These are phyloP conservation scores for Cantharis lateralis DNA, from an alignment of 2,888 invertebrate species.

Conservation along the genomic window DNA sequence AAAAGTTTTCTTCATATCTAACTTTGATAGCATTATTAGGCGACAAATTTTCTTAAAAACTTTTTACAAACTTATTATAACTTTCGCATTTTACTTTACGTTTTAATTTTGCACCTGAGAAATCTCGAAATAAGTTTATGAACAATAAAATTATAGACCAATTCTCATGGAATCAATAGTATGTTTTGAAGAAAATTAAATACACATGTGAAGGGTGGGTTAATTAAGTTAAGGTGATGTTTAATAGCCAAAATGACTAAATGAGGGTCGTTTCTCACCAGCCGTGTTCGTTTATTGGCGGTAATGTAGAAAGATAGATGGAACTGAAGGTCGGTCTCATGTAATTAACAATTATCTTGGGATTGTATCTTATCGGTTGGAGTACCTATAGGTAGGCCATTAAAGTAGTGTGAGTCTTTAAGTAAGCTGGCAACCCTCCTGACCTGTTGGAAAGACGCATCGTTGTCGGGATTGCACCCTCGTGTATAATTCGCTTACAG, in stretches of 20 bases:
- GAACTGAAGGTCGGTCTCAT: neutral
- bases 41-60: conserved; percentile 7
- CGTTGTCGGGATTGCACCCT: conserved; percentile 38
- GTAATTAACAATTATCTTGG: conserved; percentile 29
- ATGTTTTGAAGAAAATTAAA: neutral
- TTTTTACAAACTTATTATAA: conserved; percentile 8
- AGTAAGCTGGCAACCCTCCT: conserved; percentile 28
- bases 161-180: neutral
- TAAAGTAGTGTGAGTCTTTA: conserved; percentile 26
- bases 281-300: conserved; percentile 14
- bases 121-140: neutral
- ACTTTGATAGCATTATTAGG: conserved; percentile 1
- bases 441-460: conserved; percentile 42
- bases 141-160: neutral
- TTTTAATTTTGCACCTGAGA: conserved; percentile 16
- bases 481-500: conserved; percentile 39
- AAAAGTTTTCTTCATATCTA: conserved; percentile 2
- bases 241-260: conserved; percentile 1
- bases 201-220: neutral
- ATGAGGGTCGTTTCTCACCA: conserved; percentile 27
- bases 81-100: conserved; percentile 8
- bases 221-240: neutral
- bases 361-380: conserved; percentile 13
- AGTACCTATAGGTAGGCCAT: conserved; percentile 12
- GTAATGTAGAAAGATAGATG: conserved; percentile 27